Base-by-base conservation (phyloP, 2,888 invertebrate genomes). In the Hyalella azteca region DNA sequence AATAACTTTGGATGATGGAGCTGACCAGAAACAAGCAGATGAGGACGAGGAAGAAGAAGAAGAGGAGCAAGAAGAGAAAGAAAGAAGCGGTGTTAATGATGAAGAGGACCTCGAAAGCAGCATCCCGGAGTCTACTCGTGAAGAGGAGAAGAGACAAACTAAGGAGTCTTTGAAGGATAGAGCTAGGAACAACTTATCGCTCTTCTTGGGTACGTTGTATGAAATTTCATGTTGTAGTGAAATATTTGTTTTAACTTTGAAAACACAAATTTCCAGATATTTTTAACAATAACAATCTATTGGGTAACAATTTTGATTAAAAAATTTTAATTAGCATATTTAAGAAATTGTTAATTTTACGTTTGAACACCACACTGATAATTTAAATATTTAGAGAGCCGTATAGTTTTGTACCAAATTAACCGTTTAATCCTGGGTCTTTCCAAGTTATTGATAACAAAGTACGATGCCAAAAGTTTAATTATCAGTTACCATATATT, bases 201-300 rank as follows among this genome's bases (percentile, higher is more conserved):
- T 82, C 19, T 84, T 84, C 41, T 79, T 84, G n/a, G 84, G 84
- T 84, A 73, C 73, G 79, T 79, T n/a, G 22, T n/a, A 59, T 22
- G 26, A 26, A 11, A 7, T 11, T 45, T 45, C 45, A 11, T 22
- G 26, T 54, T 26, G n/a, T n/a, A 26, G 3, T 22, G 11, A 1
- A 45, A 15, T 1, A 19, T 11, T 45, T 19, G 45, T 45, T 45
- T 45, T 11, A 45, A 45, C 13, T 45, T 45, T 19, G 45, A 15
- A 45, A 45, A 45, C 9, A 11, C 15, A 45, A 3, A 45, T 1
- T 15, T 45, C 3, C 1, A 45, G 45, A 45, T 15, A 11, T n/a
- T n/a, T n/a, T n/a, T n/a, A n/a, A n/a, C n/a, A n/a, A n/a, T n/a
- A n/a, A n/a, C n/a, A n/a, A n/a, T n/a, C n/a, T n/a, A n/a, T n/a